phyloP scores from a whole-genome alignment of 2,888 invertebrate species.

The Listrodromus nycthemerus region DNA sequence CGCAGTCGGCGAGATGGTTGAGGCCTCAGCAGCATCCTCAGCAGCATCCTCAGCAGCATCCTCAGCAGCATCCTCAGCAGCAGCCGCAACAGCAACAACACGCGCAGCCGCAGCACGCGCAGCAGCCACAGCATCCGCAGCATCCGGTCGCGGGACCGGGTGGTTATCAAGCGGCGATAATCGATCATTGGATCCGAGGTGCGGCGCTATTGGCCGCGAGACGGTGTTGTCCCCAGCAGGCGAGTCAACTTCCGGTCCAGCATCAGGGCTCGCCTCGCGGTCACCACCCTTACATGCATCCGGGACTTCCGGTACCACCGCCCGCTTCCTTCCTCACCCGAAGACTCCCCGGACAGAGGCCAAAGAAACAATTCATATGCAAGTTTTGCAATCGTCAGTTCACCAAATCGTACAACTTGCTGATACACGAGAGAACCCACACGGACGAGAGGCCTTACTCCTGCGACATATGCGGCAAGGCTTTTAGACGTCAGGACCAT shows the following conservation, averaged over 20 bases:
- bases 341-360: constrained; percentile 91
- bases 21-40: constrained; percentile 65
- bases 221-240: constrained; percentile 85
- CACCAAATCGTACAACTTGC: constrained; percentile 98
- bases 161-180: constrained; percentile 76
- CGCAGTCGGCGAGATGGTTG: constrained; percentile 74
- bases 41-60: constrained; percentile 62
- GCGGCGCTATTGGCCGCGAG: constrained; percentile 79
- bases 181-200: constrained; percentile 81
- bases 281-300: constrained; percentile 74
- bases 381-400: constrained; percentile 99
- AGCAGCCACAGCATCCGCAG: constrained; percentile 61
- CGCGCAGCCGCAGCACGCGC: constrained; percentile 68
- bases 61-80: constrained; percentile 66
- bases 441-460: constrained; percentile 99
- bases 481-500: constrained; percentile 98
- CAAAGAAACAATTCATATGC: constrained; percentile 99
- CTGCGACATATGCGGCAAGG: constrained; percentile 99
- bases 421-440: constrained; percentile 99
- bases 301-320: constrained; percentile 77
- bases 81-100: no score
- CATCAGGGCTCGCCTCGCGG: constrained; percentile 83
- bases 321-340: constrained; percentile 88
- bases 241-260: constrained; percentile 69
- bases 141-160: constrained; percentile 66